A percentile compares a stretch with the other conserved stretches of the same genome.
Evolutionary conservation across 2,113 vertebrate genomes (phyloP).

Genomic region (Onychorhynchus coronatus): DNA sequence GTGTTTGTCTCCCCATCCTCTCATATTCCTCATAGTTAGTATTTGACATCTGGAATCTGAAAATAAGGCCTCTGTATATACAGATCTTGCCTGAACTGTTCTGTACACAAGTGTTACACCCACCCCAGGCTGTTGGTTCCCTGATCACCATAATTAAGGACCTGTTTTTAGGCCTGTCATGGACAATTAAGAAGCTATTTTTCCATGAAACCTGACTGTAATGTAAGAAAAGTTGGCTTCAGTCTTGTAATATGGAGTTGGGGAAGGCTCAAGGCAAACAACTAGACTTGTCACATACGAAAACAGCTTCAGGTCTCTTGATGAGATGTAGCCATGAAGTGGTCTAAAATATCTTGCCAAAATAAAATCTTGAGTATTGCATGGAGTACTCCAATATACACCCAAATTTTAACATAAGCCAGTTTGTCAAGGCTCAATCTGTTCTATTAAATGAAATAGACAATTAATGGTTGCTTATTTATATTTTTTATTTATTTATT

Average conservation of each 20-base stretch:
- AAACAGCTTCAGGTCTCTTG: neutral
- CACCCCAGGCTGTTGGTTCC: neutral
- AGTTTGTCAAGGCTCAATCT: neutral
- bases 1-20: accelerated
- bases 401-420: neutral
- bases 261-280: neutral
- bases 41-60: neutral
- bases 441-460: neutral
- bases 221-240: neutral
- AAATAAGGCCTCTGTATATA: neutral
- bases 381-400: neutral
- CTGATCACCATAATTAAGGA: accelerated
- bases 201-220: neutral
- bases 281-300: neutral
- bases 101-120: accelerated
- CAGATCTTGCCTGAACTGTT: neutral
- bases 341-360: neutral
- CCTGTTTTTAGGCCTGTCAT: neutral
- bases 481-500: neutral
- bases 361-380: neutral
- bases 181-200: neutral
- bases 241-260: neutral
- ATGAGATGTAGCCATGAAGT: neutral
- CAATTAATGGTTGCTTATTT: neutral
- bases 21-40: neutral